Base-by-base conservation (phyloP, 2,888 invertebrate species). In the Cerceris ruficornis region DNA sequence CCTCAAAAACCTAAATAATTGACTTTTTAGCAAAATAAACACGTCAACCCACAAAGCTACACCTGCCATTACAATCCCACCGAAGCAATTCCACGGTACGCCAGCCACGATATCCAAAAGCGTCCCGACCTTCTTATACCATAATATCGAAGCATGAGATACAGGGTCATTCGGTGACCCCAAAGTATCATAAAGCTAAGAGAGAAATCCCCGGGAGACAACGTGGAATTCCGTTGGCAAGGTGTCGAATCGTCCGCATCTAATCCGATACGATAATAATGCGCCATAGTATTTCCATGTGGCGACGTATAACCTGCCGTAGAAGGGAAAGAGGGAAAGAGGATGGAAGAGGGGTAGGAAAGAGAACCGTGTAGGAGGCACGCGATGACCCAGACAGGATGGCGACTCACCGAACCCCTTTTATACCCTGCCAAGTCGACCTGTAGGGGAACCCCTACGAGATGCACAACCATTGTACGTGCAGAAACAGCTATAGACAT, bases 351-450 rank as follows among this genome's bases (percentile, higher is more conserved):
- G 68, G 55, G 46, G 67, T 41, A 73, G 60, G 74, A 64, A 14
- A 60, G 69, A 73, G 61, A 66, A 70, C 68, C 72, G 80, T 72
- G 81, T 69, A 81, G 83, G 84, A 87, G 81, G 85, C 90, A 90
- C 89, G 90, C 89, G 89, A 90, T 90, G 90, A 89, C 89, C 89
- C 88, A 90, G 90, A 90, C 90, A 89, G 87, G 82, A 83, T 84
- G 89, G 90, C 90, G 90, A 88, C 89, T 85, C 75, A 9, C 68
- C 72, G 73, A 80, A 78, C 78, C 84, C 83, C 81, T 64, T 81
- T 81, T 71, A 78, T 70, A 69, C 69, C 77, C 76, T 83, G 80
- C 79, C 86, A 80, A 83, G 72, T 82, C 82, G 83, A 81, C 77
- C 81, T 79, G 81, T 61, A 72, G 73, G 17, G 70, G 77, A 72